Percentiles rank a stretch among this genome's conserved stretches.
These are phyloP conservation scores for Mythimna ferrago DNA, from an alignment of 2,888 invertebrate species.

Conservation along the genomic window DNA sequence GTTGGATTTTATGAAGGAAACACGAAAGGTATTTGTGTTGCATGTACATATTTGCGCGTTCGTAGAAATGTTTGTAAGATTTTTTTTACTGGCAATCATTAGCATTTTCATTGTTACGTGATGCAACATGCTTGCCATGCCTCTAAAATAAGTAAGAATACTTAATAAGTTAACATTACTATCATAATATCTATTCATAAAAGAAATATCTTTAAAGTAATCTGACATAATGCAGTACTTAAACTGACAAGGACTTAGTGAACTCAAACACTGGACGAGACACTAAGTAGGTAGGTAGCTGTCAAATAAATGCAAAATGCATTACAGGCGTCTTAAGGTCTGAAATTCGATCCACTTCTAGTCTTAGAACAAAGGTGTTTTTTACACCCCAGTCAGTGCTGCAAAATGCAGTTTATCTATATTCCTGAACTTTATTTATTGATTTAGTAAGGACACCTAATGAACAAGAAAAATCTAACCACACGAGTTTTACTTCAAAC, in stretches of 20 bases:
- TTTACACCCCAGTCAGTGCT: not conserved
- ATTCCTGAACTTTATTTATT: not conserved
- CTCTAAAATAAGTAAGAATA: constrained; percentile 6
- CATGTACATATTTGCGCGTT: constrained; percentile 52
- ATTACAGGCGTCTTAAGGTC: not conserved
- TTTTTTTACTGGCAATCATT: constrained; percentile 26
- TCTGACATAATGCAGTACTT: not conserved
- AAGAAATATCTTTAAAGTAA: constrained; percentile 5
- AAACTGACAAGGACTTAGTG: constrained; percentile 8
- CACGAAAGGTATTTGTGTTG: constrained; percentile 60
- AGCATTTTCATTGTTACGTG: constrained; percentile 34
- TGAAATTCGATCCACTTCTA: not conserved
- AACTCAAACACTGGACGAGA: not conserved
- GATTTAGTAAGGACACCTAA: too few species aligned
- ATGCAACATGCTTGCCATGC: constrained; percentile 11
- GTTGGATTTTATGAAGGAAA: constrained; percentile 38
- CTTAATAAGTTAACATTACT: not conserved
- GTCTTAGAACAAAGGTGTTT: not conserved
- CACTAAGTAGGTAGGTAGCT: constrained; percentile 7
- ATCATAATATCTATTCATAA: constrained; percentile 2
- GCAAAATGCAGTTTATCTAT: not conserved
- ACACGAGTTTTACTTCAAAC: too few species aligned
- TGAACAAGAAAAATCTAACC: too few species aligned
- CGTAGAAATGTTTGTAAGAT: constrained; percentile 15
- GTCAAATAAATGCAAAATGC: not conserved